Base-by-base conservation (phyloP, 2,888 invertebrate genomes). In the Leptogaster cylindrica region DNA sequence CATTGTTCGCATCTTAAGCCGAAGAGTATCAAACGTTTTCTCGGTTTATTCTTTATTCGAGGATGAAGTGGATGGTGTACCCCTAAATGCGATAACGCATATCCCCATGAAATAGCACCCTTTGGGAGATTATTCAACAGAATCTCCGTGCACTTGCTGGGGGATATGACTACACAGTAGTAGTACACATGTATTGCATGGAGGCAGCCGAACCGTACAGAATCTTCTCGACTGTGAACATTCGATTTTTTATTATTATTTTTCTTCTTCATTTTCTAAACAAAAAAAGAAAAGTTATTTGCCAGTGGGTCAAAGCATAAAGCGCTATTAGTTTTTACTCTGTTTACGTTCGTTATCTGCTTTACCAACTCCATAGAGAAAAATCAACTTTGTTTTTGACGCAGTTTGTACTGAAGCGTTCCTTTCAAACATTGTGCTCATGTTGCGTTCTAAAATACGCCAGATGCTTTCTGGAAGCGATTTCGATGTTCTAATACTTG, bases 1-100 rank as follows among this genome's bases (percentile, higher is more conserved):
- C 61, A 61, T 61, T 61, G 61, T 61, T 61, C 61, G 61, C 31
- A 44, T 61, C 61, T 61, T 61, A 44, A 61, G 44, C 61, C 27
- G 44, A 61, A 44, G 44, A 61, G 44, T 44, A 61, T 61, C 61
- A 61, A 61, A 44, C 61, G 44, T 41, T 61, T 61, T 27, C 61
- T 44, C 50, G 36, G 50, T 48, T n/a, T 50, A 65, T 51, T 63
- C 50, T 39, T 55, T 55, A 55, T 39, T 55, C 50, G 14, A 50
- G 50, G 50, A 36, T 16, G 18, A 31, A 64, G 31, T 27, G 64
- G 28, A 67, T 67, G 46, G 44, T n/a, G 52, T 64, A 50, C 67
- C 48, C 63, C 39, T 51, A 51, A 65, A 58, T 65, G 61, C 63
- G 66, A 69, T 66, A 66, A 66, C 69, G 69, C 69, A 69, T 66